Percentiles rank a stretch among this genome's conserved stretches.
Evolutionary conservation across 2,113 vertebrate species (phyloP).

Genomic region (Uria aalge): DNA sequence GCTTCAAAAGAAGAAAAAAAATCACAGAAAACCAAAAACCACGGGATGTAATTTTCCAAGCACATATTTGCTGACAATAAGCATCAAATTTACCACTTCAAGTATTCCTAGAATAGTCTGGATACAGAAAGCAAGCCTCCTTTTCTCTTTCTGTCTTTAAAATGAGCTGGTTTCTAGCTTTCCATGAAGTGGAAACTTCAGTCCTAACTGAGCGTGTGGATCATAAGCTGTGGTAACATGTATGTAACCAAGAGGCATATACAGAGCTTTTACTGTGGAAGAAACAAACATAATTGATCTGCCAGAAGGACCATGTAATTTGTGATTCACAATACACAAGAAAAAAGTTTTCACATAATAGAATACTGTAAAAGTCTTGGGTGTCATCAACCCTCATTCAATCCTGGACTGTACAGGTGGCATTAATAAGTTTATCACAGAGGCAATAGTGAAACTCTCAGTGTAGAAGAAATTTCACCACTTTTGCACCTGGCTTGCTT

Average conservation of each 20-base stretch:
- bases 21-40: no score
- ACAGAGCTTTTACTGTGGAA: background rate
- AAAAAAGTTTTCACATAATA: background rate
- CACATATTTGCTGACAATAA: background rate
- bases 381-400: background rate
- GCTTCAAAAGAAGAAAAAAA: background rate
- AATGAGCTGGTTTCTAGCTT: background rate
- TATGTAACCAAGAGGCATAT: background rate
- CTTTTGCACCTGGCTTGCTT: background rate
- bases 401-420: background rate
- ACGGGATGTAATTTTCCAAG: background rate
- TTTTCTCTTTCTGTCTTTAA: background rate
- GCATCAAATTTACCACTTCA: background rate
- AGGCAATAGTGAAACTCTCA: background rate
- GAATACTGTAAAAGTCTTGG: background rate
- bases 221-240: background rate
- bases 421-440: slow-evolving; percentile 1
- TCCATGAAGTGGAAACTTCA: background rate
- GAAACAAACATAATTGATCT: background rate
- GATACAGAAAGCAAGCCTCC: background rate
- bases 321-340: background rate
- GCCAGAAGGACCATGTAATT: background rate
- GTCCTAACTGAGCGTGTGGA: background rate
- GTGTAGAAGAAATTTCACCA: background rate
- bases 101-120: background rate